phyloP scores from a whole-genome alignment of 2,797 vertebrate genomes.

The Macrochelys suwanniensis region DNA sequence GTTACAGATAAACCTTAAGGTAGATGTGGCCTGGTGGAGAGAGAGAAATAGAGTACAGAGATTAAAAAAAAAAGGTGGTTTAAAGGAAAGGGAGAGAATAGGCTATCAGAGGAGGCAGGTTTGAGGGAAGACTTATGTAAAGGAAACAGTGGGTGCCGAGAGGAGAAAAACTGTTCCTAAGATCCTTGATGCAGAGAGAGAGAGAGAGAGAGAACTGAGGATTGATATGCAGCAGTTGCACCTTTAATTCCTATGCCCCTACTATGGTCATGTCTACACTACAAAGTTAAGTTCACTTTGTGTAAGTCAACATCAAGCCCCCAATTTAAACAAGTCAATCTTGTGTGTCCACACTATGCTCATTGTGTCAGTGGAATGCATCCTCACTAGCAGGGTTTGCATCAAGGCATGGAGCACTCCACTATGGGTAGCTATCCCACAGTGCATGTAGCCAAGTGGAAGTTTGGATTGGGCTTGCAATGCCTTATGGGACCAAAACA shows the following conservation, averaged over 20 bases:
- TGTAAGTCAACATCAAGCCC: no score
- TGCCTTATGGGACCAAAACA: no score
- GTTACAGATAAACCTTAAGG: background rate
- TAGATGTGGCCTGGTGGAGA: background rate
- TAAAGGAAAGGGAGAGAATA: background rate
- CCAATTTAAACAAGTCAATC: no score
- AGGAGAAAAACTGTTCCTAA: background rate
- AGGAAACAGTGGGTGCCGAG: background rate
- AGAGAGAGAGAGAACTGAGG: background rate
- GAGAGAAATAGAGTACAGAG: background rate
- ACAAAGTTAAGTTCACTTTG: no score
- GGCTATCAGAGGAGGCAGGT: background rate
- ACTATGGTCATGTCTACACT: background rate
- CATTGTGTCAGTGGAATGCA: no score
- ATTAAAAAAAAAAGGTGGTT: background rate
- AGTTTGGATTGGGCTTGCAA: no score
- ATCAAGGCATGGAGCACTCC: no score
- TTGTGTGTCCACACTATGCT: no score
- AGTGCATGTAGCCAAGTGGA: no score
- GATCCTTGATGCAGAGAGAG: background rate
- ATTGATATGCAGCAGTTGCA: background rate
- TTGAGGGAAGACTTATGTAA: background rate
- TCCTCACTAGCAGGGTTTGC: no score
- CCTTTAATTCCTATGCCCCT: background rate
- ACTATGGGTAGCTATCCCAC: no score